These are phyloP conservation scores for Actinemys pallida DNA, from an alignment of 2,113 vertebrate species.

Conservation along the genomic window DNA sequence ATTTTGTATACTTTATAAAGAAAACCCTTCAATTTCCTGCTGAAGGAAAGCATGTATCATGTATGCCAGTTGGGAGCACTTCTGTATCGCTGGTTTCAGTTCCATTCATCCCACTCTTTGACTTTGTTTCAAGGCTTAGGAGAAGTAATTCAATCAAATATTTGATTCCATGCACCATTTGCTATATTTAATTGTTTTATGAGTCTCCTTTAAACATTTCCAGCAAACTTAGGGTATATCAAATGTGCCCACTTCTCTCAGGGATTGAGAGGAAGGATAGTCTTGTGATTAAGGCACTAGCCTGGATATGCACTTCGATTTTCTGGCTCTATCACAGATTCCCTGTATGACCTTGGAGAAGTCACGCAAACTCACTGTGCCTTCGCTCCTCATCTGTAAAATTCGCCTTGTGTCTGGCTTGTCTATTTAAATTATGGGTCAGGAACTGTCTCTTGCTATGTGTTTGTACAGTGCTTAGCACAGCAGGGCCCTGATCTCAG, in stretches of 20 bases:
- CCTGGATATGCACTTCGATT: not conserved
- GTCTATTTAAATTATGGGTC: not conserved
- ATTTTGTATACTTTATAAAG: constrained; percentile 30
- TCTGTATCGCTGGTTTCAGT: not conserved
- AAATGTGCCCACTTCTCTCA: not conserved
- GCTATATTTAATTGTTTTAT: not conserved
- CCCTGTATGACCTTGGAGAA: not conserved
- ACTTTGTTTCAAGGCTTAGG: not conserved
- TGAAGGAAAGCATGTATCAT: not conserved
- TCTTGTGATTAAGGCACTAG: not conserved
- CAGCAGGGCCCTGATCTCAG: not conserved
- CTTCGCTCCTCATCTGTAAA: not conserved
- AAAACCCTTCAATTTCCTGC: not conserved
- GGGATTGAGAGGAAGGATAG: not conserved
- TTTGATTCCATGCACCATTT: not conserved
- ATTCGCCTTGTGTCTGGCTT: not conserved
- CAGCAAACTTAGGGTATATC: not conserved
- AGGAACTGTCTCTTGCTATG: not conserved
- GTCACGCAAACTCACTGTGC: not conserved
- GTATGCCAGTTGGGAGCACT: not conserved
- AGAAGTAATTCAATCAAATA: not conserved
- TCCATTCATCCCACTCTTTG: not conserved
- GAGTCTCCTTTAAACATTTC: not conserved
- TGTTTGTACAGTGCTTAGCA: not conserved
- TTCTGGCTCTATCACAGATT: not conserved